Conservation (phyloP, 2,888 invertebrate genomes). For the Euplexia lucipara region DNA sequence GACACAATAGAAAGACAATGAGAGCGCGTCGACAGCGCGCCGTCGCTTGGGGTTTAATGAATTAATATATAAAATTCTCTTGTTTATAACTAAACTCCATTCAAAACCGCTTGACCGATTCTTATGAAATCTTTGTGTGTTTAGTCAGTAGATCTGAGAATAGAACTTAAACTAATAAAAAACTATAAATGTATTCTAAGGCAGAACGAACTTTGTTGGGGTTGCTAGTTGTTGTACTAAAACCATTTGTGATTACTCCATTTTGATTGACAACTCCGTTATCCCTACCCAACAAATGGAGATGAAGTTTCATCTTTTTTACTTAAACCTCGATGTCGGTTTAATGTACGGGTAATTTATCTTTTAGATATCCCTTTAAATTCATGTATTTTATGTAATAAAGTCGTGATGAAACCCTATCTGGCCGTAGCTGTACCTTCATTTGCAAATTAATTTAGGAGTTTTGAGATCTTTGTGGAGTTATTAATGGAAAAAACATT, state of each 20-base stretch:
- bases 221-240: too few species aligned
- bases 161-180: too few species aligned
- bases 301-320: constrained; percentile 55
- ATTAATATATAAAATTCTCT: too few species aligned
- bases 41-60: too few species aligned
- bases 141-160: too few species aligned
- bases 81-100: too few species aligned
- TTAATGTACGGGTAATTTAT: constrained; percentile 48
- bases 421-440: neutral
- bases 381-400: constrained; percentile 21
- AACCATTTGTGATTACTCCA: constrained; percentile 25
- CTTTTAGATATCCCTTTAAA: constrained; percentile 31
- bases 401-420: constrained; percentile 26
- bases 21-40: too few species aligned
- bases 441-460: constrained; percentile 25
- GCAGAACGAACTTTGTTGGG: too few species aligned
- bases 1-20: too few species aligned
- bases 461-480: constrained; percentile 10
- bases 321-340: constrained; percentile 37
- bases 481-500: neutral
- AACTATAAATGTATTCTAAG: too few species aligned
- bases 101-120: too few species aligned
- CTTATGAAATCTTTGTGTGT: too few species aligned
- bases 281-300: constrained; percentile 28
- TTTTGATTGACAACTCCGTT: constrained; percentile 23